Evolutionary conservation across 2,888 invertebrate genomes (phyloP).

Genomic region (Fissipunctia ypsillon): DNA sequence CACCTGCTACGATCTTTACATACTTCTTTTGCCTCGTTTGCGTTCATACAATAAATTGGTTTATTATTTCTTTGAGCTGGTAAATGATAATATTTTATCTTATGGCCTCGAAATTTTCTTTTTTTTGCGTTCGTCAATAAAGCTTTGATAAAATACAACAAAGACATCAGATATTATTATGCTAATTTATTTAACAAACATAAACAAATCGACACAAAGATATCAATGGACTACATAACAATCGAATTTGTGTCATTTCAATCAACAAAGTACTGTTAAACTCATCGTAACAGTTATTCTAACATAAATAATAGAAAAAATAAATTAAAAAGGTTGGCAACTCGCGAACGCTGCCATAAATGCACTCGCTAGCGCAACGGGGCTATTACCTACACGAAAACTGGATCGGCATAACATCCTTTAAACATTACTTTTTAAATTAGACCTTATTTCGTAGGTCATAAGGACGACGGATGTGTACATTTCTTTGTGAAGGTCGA

Average conservation of each 20-base stretch:
- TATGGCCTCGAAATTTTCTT: background rate
- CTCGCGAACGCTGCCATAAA: conserved; percentile 86
- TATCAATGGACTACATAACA: conserved; percentile 48
- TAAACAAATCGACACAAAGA: conserved; percentile 36
- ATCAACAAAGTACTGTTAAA: conserved; percentile 71
- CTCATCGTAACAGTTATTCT: conserved; percentile 75
- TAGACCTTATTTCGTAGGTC: conserved; percentile 53
- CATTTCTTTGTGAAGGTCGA: conserved; percentile 89
- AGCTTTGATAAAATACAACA: conserved; percentile 27
- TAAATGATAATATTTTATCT: background rate
- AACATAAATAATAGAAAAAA: conserved; percentile 78
- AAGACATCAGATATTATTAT: conserved; percentile 28
- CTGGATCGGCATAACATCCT: conserved; percentile 68
- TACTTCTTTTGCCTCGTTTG: too few species aligned
- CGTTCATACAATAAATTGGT: conserved; percentile 23
- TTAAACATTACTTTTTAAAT: conserved; percentile 63
- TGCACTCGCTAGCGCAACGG: conserved; percentile 89
- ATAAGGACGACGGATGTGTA: conserved; percentile 80
- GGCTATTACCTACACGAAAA: conserved; percentile 76
- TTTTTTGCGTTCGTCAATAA: background rate
- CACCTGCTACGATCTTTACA: too few species aligned
- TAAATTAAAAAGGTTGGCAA: conserved; percentile 85
- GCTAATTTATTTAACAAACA: conserved; percentile 38
- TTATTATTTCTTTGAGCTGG: conserved; percentile 27
- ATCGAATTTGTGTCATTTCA: conserved; percentile 54